Evolutionary conservation across 2,113 vertebrate species (phyloP).

Genomic region (Dasyornis broadbenti): DNA sequence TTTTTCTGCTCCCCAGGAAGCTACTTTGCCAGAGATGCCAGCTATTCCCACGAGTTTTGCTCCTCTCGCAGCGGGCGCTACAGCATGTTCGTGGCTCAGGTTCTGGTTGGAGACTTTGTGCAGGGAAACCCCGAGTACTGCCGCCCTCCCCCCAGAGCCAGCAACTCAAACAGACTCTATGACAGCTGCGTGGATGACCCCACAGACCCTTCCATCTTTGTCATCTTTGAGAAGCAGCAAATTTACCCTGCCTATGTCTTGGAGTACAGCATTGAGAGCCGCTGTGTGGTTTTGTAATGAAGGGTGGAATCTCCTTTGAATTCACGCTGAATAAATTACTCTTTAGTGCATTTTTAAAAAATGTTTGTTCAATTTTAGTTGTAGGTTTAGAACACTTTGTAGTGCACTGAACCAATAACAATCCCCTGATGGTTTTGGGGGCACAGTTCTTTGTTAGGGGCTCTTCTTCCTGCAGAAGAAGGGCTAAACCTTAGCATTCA

Average conservation of each 20-base stretch:
- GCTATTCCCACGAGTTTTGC: constrained; percentile 70
- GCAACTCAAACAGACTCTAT: constrained; percentile 51
- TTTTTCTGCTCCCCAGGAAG: constrained; percentile 72
- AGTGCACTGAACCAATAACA: background rate
- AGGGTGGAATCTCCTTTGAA: background rate
- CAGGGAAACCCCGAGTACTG: constrained; percentile 36
- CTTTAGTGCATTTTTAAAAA: background rate
- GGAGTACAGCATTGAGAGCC: background rate
- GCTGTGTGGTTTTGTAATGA: background rate
- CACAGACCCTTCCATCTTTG: constrained; percentile 76
- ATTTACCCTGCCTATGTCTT: constrained; percentile 88
- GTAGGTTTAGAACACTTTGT: background rate
- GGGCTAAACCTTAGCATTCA: background rate
- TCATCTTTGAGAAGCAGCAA: constrained; percentile 87
- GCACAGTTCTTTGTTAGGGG: background rate
- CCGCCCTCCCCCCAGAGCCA: constrained; percentile 62
- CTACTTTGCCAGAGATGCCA: constrained; percentile 84
- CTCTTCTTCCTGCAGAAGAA: background rate
- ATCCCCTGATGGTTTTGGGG: background rate
- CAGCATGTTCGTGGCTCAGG: constrained; percentile 75
- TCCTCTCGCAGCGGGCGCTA: background rate
- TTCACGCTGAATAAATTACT: background rate
- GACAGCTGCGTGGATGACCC: constrained; percentile 80
- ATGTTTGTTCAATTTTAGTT: background rate
- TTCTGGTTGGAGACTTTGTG: constrained; percentile 74